A percentile compares a stretch with the other conserved stretches of the same genome.
These are phyloP conservation scores for Drosophila navojoa DNA, from an alignment of 1,140 invertebrate species.

Conservation along the genomic window DNA sequence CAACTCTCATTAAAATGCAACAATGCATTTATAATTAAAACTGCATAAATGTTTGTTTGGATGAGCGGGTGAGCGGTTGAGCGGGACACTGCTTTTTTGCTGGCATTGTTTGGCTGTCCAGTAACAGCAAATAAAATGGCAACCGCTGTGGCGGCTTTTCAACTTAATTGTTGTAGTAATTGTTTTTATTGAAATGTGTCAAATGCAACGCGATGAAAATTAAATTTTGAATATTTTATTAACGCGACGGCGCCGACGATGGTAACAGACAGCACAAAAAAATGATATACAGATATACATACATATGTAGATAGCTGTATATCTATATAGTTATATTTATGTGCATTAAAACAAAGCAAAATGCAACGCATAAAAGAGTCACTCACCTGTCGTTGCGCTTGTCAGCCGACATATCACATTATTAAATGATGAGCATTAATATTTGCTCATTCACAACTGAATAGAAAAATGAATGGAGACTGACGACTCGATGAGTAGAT, in stretches of 20 bases:
- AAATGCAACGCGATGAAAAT: slow-evolving; percentile 64
- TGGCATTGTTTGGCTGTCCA: slow-evolving; percentile 12
- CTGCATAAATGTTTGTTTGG: slow-evolving; percentile 47
- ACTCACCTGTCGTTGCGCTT: slow-evolving; percentile 40
- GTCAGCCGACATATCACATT: slow-evolving; percentile 56
- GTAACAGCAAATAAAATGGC: slow-evolving; percentile 49
- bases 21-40: slow-evolving; percentile 56
- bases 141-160: slow-evolving; percentile 38
- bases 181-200: slow-evolving; percentile 67
- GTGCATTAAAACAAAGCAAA: slow-evolving; percentile 23
- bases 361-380: slow-evolving; percentile 19
- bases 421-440: slow-evolving; percentile 57
- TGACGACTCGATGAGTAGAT: not conserved
- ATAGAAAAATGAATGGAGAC: not conserved
- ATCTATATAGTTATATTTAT: too few relatives aligned
- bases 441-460: slow-evolving; percentile 30
- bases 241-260: slow-evolving; percentile 21
- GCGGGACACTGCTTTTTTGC: slow-evolving; percentile 10
- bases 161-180: slow-evolving; percentile 55
- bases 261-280: slow-evolving; percentile 13
- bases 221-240: slow-evolving; percentile 56
- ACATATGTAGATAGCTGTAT: too few relatives aligned
- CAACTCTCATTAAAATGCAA: slow-evolving; percentile 44
- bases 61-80: not conserved
- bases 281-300: not conserved